Evolutionary conservation across 23 tunicate species (phyloP), one percentile per base, ranked within the genome.

Genomic region (Trididemnum clinides): DNA sequence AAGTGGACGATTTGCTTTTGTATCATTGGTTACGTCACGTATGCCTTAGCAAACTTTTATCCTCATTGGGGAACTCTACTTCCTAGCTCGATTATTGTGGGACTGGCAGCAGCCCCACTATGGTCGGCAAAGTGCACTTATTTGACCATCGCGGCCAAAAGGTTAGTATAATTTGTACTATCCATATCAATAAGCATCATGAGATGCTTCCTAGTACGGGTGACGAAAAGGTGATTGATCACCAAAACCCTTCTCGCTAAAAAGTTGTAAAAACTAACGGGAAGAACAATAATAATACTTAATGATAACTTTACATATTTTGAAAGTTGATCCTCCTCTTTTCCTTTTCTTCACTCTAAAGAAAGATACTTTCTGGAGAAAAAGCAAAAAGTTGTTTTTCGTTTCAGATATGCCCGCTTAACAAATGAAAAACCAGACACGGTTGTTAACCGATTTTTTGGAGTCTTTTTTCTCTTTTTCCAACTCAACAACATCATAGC

Each of bases 51-150:
- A 18, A 95, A 95, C 50, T 91, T 95, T 39, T 95, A 95, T 44
- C 99, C 99, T 4, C 33, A 23, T 23, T 95, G 95, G 95, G 91
- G 87, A 38, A 95, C 99, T 20, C 64, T 95, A 33, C 80, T 90
- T 19, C 96, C 99, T 6, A 78, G 92, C n/a, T 90, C 99, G 4
- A 87, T 95, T 33, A 86, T 90, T 33, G 84, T 95, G 0, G 99
- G 99, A 1, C 39, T 95, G 35, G 51, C 78, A 37, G 99, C 88
- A 5, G 99, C 99, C 0, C 99, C 99, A 29, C 66, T 95, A 77
- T 95, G 99, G 99, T 78, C 98, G 33, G 98, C 98, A 32, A 93
- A 93, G 63, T 81, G 89, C 32, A 81, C 98, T 6, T 93, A 93
- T 34, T 51, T 93, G 34, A 93, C 98, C 33, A 88, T 90, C 0